Evolutionary conservation across 2,113 vertebrate species (phyloP), one percentile per base, ranked within the genome.

Genomic region (Nothoprocta perdicaria): DNA sequence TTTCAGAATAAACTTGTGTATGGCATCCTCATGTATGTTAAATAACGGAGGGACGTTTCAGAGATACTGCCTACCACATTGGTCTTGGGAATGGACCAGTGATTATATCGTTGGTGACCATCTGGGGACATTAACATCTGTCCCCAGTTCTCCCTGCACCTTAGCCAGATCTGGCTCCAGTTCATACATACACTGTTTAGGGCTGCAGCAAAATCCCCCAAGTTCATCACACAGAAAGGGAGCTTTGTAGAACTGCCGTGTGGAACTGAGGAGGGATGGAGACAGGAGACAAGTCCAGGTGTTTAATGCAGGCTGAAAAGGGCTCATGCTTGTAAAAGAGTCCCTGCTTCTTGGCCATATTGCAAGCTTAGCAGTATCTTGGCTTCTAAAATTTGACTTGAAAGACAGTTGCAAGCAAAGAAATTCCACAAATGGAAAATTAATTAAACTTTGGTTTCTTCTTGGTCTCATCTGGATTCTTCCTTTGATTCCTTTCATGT

Each of bases 351-450:
- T 93, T 73, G 40, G 72, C 48, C 33, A 33, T 71, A 82, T 60
- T 68, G 29, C 68, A 72, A 55, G 17, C 68, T 81, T 46, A n/a
- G 63, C 80, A 84, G 9, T 89, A 27, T 40, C 27, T 61, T 72
- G 86, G 63, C 83, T 48, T 86, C 62, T 87, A 60, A 86, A 96
- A 67, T 71, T 74, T 66, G 57, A 72, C 78, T 88, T 80, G 87
- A 94, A 91, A 88, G 76, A 67, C 31, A 91, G 61, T 84, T 87
- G 76, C 61, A 86, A 53, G 50, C 72, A 89, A 75, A 94, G 69
- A 93, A 84, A 84, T 94, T 93, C 89, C 76, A 60, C 75, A 94
- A 94, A 77, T 89, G 87, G 87, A 96, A 96, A 96, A 86, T 82
- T 87, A 95, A 95, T 96, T 90, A 91, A 90, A 80, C 33, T 84